These are phyloP conservation scores for Leptura quadrifasciata DNA, from an alignment of 2,888 invertebrate genomes.

Conservation along the genomic window DNA sequence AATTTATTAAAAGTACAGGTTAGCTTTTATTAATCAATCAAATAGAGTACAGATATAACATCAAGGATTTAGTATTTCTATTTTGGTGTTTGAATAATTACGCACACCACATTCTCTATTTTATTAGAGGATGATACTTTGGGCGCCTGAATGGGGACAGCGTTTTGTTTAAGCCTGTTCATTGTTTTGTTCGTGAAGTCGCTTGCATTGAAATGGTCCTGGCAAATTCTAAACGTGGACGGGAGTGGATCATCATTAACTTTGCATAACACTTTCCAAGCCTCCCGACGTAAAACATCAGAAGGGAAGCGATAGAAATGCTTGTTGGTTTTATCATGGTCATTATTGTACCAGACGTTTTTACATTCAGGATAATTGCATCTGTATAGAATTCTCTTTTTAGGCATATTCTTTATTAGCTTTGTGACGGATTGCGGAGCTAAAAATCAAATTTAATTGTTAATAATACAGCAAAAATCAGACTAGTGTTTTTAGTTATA, in stretches of 20 bases:
- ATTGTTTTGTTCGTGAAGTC: neutral
- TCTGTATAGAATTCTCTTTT: constrained; percentile 12
- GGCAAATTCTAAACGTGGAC: constrained; percentile 1
- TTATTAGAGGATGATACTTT: neutral
- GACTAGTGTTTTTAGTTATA: too few species aligned
- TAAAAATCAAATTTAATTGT: too few species aligned
- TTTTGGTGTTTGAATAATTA: neutral
- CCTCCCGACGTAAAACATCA: constrained; percentile 2
- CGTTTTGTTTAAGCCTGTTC: constrained; percentile 16
- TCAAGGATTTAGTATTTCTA: too few species aligned
- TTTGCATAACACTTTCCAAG: constrained; percentile 22
- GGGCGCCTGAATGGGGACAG: neutral
- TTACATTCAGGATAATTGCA: constrained; percentile 21
- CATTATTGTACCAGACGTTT: constrained; percentile 22
- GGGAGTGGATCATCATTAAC: neutral
- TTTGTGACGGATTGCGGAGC: neutral
- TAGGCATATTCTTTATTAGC: neutral
- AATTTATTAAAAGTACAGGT: too few species aligned
- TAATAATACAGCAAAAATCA: too few species aligned
- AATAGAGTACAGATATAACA: too few species aligned
- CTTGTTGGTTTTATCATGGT: constrained; percentile 16
- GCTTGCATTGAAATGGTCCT: constrained; percentile 20
- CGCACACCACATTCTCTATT: neutral
- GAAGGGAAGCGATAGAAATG: constrained; percentile 32
- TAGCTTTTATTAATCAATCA: too few species aligned